A percentile compares a stretch with the other conserved stretches of the same genome.
These are phyloP conservation scores for Xiphorhynchus erythropygius DNA, from an alignment of 2,797 vertebrate species.

Conservation along the genomic window DNA sequence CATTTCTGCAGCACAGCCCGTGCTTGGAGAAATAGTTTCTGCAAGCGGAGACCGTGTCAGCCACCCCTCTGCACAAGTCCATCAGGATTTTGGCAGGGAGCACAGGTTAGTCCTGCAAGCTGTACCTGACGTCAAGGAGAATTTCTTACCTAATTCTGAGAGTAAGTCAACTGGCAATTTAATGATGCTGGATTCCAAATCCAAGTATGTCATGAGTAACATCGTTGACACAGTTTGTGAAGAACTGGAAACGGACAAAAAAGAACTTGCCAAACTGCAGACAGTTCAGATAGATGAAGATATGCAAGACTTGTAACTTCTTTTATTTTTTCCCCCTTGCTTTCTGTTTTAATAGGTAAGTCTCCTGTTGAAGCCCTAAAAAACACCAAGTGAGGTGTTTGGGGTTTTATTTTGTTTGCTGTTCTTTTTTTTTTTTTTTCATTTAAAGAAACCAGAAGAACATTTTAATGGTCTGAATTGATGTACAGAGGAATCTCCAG, in stretches of 20 bases:
- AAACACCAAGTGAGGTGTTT: conserved; percentile 25
- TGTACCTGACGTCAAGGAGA: conserved; percentile 82
- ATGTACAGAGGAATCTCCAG: conserved; percentile 54
- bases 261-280: conserved; percentile 94
- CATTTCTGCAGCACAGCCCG: conserved; percentile 80
- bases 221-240: conserved; percentile 90
- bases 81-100: conserved; percentile 86
- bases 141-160: conserved; percentile 86
- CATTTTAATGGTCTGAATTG: conserved; percentile 42
- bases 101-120: conserved; percentile 83
- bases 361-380: conserved; percentile 55
- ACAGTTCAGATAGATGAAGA: conserved; percentile 98
- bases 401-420: background rate
- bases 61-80: conserved; percentile 74
- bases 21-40: conserved; percentile 74
- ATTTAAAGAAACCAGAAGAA: conserved; percentile 62
- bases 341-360: conserved; percentile 61
- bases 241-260: conserved; percentile 90
- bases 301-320: conserved; percentile 91
- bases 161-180: conserved; percentile 79
- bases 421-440: background rate
- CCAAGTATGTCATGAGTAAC: conserved; percentile 84
- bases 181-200: conserved; percentile 83
- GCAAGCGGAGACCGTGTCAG: conserved; percentile 66
- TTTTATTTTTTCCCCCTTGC: background rate